Evolutionary conservation across 2,113 vertebrate genomes (phyloP), one percentile per base, ranked within the genome.

Genomic region (Pteronura brasiliensis): DNA sequence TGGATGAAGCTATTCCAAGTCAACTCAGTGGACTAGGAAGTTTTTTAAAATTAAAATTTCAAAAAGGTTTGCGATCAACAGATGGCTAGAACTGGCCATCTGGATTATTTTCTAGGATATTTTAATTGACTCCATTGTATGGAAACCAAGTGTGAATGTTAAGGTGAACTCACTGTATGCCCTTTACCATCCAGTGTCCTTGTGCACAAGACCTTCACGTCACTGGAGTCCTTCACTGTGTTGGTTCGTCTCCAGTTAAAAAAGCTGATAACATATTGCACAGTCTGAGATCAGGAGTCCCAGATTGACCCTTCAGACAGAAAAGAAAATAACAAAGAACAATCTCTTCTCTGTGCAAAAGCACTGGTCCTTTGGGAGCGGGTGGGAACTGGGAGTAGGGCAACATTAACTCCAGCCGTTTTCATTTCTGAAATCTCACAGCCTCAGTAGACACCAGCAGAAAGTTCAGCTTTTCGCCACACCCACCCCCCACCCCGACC

Each of bases 401-500:
- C 39, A 27, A 82, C 55, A 0, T 90, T 85, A 87, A 90, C 97
- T 97, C 89, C 90, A 57, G 94, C 90, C 69, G 31, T 97, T 97
- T 96, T 72, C 86, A 82, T 98, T 96, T 97, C 96, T 96, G 96
- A 91, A 79, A 97, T 90, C 81, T n/a, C 67, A 96, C 98, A 96
- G 96, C 96, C 97, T 98, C 96, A 27, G 69, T 84, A 94, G 1
- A 47, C 98, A 98, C 98, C 98, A 98, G 98, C 98, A 97, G 95
- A 98, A 88, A 95, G 77, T 95, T 97, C 86, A 69, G 96, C 96
- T 94, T 44, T 96, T 55, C 59, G 27, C 79, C 4, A 2, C 81
- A 52, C 93, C 97, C 98, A n/a, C n/a, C 96, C 97, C 65, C 65
- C 31, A 8, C 31, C 92, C 49, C 4, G 4, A 12, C 13, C 49